Evolutionary conservation across 2,113 vertebrate species (phyloP).

Genomic region (Leucopsar rothschildi): DNA sequence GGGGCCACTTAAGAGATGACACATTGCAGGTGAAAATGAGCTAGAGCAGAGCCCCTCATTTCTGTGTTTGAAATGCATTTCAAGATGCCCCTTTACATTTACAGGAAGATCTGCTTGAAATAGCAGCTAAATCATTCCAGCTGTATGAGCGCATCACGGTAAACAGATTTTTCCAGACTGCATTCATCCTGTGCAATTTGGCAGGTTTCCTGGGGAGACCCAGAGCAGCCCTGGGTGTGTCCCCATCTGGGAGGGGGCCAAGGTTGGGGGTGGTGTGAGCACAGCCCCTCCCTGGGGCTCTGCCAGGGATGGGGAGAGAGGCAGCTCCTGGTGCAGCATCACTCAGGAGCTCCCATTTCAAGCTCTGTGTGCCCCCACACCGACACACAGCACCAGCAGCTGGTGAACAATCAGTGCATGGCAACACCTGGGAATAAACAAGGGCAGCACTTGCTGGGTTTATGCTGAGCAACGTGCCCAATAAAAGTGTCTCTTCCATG

Average conservation of each 20-base stretch:
- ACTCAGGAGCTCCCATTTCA: fast-evolving
- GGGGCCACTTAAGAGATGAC: neutral
- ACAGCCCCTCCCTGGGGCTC: fast-evolving
- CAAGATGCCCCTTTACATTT: neutral
- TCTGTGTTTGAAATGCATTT: neutral
- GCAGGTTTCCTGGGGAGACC: neutral
- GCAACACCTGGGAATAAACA: neutral
- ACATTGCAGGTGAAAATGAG: neutral
- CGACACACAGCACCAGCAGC: neutral
- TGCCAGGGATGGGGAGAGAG: neutral
- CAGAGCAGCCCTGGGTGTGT: neutral
- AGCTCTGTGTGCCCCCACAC: neutral
- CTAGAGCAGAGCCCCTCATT: neutral
- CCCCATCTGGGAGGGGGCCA: fast-evolving
- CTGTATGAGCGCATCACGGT: fast-evolving
- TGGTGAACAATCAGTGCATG: fast-evolving
- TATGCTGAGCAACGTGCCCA: neutral
- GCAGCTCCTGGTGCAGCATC: neutral
- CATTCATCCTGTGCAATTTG: neutral
- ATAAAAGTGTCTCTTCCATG: neutral
- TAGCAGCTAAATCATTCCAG: neutral
- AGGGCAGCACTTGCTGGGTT: neutral
- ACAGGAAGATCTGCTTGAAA: neutral
- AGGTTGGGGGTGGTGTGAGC: neutral
- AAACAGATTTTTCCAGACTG: neutral